Evolutionary conservation across 2,113 vertebrate genomes (phyloP), one percentile per base, ranked within the genome.

Genomic region (Plectropomus leopardus): DNA sequence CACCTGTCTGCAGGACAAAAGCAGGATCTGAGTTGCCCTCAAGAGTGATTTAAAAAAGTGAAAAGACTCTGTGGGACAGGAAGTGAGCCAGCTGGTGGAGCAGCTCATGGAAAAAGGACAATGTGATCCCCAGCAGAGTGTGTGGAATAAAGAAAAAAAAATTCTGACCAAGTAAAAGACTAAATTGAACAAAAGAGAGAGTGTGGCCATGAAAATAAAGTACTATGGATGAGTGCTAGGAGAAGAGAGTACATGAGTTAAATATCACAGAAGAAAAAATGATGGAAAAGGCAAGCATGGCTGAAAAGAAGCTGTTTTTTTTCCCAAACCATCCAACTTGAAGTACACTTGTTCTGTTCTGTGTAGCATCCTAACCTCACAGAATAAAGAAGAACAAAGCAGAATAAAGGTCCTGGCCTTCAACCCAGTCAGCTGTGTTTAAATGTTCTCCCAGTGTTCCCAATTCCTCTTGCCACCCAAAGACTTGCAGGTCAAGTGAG

Each of bases 1-100:
- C 61, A 64, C 36, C 17, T 57, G 53, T 51, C 40, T 50, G 51
- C 5, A 61, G 59, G 59, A 83, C 72, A 77, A 85, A 79, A 5
- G 1, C 68, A 73, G 64, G 71, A 65, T 51, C 67, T 4, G 40
- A 47, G 15, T 30, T 50, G 14, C 40, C 69, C 70, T 71, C 16
- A 19, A 73, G 40, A 55, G 61, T 21, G 2, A 63, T 71, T 48
- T 55, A 11, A 78, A 74, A 81, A 68, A 80, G 68, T 58, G 40
- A 73, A 1, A 30, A 10, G 24, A 45, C 55, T 44, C 72, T 13
- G 19, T 23, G 34, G 61, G 60, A 63, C 64, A 65, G 42, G 71
- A 24, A 66, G 21, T 1, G 50, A 72, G 57, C 45, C 1, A 11
- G 58, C 36, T 26, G 28, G 55, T 54, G 17, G 26, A 70, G 36